phyloP scores from a whole-genome alignment of 2,113 vertebrate species.

The Cryptomyrus ogoouensis region DNA sequence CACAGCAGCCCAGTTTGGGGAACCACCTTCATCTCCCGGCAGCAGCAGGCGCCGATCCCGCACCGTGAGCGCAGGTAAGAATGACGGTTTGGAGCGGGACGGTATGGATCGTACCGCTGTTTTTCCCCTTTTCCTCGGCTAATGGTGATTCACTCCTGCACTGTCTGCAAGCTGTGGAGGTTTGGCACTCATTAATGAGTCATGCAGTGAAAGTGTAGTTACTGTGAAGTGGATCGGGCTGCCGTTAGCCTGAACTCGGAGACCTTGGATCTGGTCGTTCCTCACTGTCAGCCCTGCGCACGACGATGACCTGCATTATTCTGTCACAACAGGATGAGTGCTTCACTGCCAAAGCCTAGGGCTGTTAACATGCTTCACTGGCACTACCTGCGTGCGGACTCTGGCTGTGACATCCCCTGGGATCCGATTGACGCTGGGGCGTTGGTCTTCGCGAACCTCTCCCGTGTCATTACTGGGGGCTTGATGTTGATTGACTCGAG shows the following conservation, averaged over 20 bases:
- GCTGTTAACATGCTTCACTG: neutral
- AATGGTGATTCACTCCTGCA: neutral
- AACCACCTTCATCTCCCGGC: constrained; percentile 73
- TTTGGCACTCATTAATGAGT: neutral
- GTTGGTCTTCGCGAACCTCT: neutral
- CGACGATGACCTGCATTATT: neutral
- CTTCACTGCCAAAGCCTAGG: neutral
- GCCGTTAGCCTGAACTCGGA: neutral
- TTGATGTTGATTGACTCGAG: neutral
- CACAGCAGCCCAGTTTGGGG: constrained; percentile 79
- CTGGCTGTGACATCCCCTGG: neutral
- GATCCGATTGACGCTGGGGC: neutral
- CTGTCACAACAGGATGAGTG: constrained; percentile 1
- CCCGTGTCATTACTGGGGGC: neutral
- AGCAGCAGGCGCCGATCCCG: constrained; percentile 60
- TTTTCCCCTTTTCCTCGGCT: neutral
- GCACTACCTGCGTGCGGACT: neutral
- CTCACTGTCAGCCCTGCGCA: neutral
- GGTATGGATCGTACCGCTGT: neutral
- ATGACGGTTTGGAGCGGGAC: constrained; percentile 8
- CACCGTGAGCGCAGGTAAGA: constrained; percentile 84
- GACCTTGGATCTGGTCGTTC: neutral
- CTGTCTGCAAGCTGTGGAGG: neutral
- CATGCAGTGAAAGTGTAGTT: neutral
- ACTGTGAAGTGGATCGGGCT: neutral